Base-by-base conservation (phyloP, 30 jellyfish, hydroid and myxozoan genomes). In the Euphysa ruthae region DNA sequence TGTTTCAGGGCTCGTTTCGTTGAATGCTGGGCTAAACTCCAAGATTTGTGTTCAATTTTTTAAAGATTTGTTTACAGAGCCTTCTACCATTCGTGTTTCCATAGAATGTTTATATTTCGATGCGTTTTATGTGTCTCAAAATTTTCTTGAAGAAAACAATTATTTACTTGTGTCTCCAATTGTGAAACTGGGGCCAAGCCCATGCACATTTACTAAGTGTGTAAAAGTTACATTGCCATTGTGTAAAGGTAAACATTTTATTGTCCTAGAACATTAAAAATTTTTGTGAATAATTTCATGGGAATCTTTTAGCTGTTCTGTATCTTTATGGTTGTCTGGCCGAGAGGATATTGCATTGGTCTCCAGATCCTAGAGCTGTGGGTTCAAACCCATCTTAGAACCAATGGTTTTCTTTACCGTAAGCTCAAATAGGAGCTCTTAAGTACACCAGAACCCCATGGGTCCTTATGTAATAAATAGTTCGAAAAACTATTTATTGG, bases 191-290 rank as follows among this genome's bases (percentile, higher is more conserved):
- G 93, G 93, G 35, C 96, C 96, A 0, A 58, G 70, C 72, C 93
- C 93, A 15, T 43, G 43, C 1, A 20, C 22, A 12, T 85, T 85
- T 66, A 49, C 71, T 14, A 65, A 64, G 19, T 78, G 60, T 21
- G 96, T 85, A 44, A 58, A 29, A 2, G 85, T 85, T 23, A 85
- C 93, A 4, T 33, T 85, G 10, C 96, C 96, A 1, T 55, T 85
- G 4, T 89, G 89, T 19, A 75, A 77, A 55, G 77, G 77, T 63
- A 63, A 25, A 10, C n/a, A 23, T 14, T 21, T 52, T n/a, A 12
- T 52, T 52, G 25, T 13, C 10, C 25, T 19, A 13, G n/a, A 10
- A 8, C 8, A 8, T 26, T 58, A 13, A 13, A 7, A n/a, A 13
- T 13, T 58, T 28, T 21, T 58, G 19, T 58, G 19, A 18, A 21